Evolutionary conservation across 2,888 invertebrate genomes (phyloP).

Genomic region (Anarsia innoxiella): DNA sequence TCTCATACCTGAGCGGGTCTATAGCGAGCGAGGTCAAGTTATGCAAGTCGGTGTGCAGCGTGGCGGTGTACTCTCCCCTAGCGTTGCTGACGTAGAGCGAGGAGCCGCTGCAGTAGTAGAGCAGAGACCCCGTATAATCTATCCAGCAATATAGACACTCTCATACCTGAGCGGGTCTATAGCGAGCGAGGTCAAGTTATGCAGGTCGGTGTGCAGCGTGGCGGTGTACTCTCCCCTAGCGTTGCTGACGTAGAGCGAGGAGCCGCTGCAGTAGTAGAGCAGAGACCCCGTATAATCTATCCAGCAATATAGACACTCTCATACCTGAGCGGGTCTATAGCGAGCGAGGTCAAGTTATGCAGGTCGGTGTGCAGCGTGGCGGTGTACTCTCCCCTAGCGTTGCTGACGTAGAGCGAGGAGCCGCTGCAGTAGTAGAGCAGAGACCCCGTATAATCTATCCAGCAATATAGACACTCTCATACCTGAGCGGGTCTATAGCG

Average conservation of each 20-base stretch:
- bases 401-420: too few species aligned
- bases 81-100: too few species aligned
- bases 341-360: background rate
- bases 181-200: background rate
- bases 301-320: background rate
- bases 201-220: background rate
- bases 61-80: slow-evolving; percentile 22
- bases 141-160: too few species aligned
- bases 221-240: slow-evolving; percentile 1
- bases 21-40: slow-evolving; percentile 80
- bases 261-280: too few species aligned
- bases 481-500: background rate
- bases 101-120: too few species aligned
- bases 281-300: too few species aligned
- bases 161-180: background rate
- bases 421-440: too few species aligned
- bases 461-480: background rate
- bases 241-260: too few species aligned
- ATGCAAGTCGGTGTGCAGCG: slow-evolving; percentile 17
- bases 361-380: background rate
- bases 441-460: too few species aligned
- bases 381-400: background rate
- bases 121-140: too few species aligned
- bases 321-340: background rate
- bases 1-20: slow-evolving; percentile 65